Conservation (phyloP, 2,113 vertebrate genomes). For the Clinocottus analis region DNA sequence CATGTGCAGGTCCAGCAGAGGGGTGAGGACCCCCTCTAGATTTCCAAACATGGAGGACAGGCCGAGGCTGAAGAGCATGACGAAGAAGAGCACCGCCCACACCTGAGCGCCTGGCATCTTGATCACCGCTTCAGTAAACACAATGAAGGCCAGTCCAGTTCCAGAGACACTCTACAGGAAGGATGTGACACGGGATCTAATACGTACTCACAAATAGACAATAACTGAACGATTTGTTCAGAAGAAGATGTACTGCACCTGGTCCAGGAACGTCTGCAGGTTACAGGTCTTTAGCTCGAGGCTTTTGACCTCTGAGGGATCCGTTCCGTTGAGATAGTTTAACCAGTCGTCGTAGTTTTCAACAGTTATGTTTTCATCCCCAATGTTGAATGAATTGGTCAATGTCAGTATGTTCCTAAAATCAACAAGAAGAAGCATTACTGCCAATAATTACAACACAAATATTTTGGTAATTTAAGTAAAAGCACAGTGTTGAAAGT, state of each 20-base stretch:
- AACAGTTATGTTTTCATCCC: slow-evolving; percentile 81
- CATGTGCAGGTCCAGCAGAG: slow-evolving; percentile 82
- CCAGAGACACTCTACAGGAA: slow-evolving; percentile 85
- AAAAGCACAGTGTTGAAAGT: background rate
- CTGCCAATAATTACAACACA: background rate
- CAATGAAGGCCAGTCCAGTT: slow-evolving; percentile 88
- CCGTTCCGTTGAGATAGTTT: slow-evolving; percentile 72
- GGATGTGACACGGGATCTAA: background rate
- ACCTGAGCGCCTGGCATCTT: slow-evolving; percentile 87
- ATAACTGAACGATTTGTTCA: background rate
- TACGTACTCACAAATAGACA: background rate
- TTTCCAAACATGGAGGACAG: slow-evolving; percentile 92
- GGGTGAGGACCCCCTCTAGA: slow-evolving; percentile 87
- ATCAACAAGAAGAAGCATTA: slow-evolving; percentile 19
- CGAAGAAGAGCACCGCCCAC: slow-evolving; percentile 90
- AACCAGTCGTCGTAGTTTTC: slow-evolving; percentile 81
- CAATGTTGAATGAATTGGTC: slow-evolving; percentile 85
- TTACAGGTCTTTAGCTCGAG: slow-evolving; percentile 82
- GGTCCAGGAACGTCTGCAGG: slow-evolving; percentile 87
- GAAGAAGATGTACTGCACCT: slow-evolving; percentile 76
- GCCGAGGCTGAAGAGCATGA: slow-evolving; percentile 89
- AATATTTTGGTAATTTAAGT: background rate
- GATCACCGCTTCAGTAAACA: slow-evolving; percentile 88
- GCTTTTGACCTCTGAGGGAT: slow-evolving; percentile 69
- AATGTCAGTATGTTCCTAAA: slow-evolving; percentile 86